Evolutionary conservation across 1,140 invertebrate genomes (phyloP).

Genomic region (Ceratoteleas bidentatus): DNA sequence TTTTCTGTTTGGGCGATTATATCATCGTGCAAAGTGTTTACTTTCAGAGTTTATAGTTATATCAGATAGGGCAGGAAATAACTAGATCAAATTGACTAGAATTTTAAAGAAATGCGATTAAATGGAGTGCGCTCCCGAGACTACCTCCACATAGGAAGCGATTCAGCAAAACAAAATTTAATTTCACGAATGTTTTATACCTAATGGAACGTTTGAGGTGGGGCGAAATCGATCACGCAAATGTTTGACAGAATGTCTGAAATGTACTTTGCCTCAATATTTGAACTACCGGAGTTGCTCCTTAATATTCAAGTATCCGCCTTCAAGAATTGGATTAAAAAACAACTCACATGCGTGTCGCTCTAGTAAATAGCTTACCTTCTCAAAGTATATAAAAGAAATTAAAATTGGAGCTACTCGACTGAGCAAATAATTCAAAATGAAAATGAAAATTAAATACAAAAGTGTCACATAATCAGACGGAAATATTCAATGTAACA

Average conservation of each 20-base stretch:
- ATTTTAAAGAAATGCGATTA: conserved; percentile 26
- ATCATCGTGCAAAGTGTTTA: too few relatives aligned
- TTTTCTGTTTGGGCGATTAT: too few relatives aligned
- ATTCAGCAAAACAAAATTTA: conserved; percentile 38
- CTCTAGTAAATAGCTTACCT: conserved; percentile 22
- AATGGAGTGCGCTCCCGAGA: not conserved
- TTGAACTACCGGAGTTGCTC: conserved; percentile 25
- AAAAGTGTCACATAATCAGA: too few relatives aligned
- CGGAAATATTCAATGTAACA: too few relatives aligned
- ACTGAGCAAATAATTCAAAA: too few relatives aligned
- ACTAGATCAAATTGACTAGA: conserved; percentile 31
- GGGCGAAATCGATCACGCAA: conserved; percentile 25
- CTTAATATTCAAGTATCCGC: conserved; percentile 37
- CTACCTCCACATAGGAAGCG: not conserved
- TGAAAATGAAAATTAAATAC: too few relatives aligned
- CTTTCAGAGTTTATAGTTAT: too few relatives aligned
- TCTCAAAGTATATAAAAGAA: not conserved
- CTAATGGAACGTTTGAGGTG: conserved; percentile 6
- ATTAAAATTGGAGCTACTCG: too few relatives aligned
- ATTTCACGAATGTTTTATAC: conserved; percentile 26
- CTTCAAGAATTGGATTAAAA: conserved; percentile 29
- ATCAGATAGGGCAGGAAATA: too few relatives aligned
- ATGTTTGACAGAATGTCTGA: conserved; percentile 43
- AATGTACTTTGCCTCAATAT: conserved; percentile 18
- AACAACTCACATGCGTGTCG: conserved; percentile 24